Conservation (phyloP, 2,113 vertebrate species). For the Rhinichthys klamathensis region DNA sequence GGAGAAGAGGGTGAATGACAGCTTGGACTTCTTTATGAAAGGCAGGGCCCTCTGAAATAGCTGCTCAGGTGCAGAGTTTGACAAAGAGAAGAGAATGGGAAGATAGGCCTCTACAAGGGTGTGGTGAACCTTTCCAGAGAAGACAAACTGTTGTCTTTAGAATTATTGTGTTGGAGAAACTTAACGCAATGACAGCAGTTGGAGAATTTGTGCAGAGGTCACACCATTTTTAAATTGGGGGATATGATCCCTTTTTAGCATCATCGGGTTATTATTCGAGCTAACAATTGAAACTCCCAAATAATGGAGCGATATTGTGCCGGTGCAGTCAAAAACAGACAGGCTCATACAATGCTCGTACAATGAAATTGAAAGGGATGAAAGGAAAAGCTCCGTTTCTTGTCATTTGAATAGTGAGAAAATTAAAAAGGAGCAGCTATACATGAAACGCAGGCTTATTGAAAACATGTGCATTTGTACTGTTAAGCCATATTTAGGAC, state of each 20-base stretch:
- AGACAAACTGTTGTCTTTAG: conserved; percentile 56
- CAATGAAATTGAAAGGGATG: conserved; percentile 39
- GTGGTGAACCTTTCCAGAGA: conserved; percentile 7
- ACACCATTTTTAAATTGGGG: conserved; percentile 41
- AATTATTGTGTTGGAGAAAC: conserved; percentile 61
- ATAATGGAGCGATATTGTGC: conserved; percentile 59
- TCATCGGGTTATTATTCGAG: conserved; percentile 55
- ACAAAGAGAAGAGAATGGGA: conserved; percentile 34
- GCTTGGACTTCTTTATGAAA: conserved; percentile 33
- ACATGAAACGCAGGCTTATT: conserved; percentile 20
- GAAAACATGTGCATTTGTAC: conserved; percentile 49
- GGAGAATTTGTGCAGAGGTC: conserved; percentile 20
- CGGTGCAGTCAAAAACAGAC: conserved; percentile 53
- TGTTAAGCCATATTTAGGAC: conserved; percentile 2
- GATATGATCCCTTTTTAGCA: conserved; percentile 52
- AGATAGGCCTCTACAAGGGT: conserved; percentile 46
- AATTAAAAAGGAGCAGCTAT: conserved; percentile 21
- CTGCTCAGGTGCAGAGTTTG: conserved; percentile 40
- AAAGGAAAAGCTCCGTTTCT: conserved; percentile 31
- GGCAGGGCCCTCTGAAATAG: conserved; percentile 45
- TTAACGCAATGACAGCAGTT: conserved; percentile 51
- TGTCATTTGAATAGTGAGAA: conserved; percentile 46
- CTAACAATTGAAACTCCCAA: conserved; percentile 53
- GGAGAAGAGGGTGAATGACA: conserved; percentile 50
- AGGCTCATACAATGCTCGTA: conserved; percentile 40